Conservation (phyloP, 2,797 vertebrate species). For the Cetoscarus ocellatus region DNA sequence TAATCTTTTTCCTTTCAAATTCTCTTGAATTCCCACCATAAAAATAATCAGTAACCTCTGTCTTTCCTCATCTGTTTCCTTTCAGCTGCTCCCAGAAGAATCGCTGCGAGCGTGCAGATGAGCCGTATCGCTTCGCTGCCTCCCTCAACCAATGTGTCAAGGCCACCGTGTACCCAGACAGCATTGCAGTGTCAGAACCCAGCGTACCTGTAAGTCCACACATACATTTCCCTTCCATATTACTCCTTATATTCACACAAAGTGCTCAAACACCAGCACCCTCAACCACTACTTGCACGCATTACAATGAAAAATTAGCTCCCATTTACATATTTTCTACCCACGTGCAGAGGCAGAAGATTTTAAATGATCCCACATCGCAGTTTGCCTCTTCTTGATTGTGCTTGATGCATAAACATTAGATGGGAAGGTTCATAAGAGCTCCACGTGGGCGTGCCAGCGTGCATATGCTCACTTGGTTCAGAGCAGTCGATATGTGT, state of each 20-base stretch:
- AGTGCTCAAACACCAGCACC: slow-evolving; percentile 5
- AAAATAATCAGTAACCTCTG: background rate
- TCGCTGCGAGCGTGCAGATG: slow-evolving; percentile 90
- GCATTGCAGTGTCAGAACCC: slow-evolving; percentile 96
- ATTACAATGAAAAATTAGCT: slow-evolving; percentile 39
- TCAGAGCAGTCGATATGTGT: slow-evolving; percentile 63
- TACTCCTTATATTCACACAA: background rate
- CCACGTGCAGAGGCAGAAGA: slow-evolving; percentile 44
- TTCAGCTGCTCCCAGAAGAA: slow-evolving; percentile 94
- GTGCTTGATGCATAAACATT: slow-evolving; percentile 79
- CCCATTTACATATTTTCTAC: slow-evolving; percentile 46
- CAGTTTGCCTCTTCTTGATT: slow-evolving; percentile 61
- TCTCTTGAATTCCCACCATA: background rate
- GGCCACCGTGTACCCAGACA: slow-evolving; percentile 91
- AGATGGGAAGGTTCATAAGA: slow-evolving; percentile 68
- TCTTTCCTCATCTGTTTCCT: slow-evolving; percentile 2
- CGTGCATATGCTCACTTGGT: slow-evolving; percentile 75
- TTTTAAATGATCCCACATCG: slow-evolving; percentile 51
- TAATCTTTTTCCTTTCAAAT: background rate
- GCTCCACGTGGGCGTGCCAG: slow-evolving; percentile 70
- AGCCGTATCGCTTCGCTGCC: slow-evolving; percentile 93
- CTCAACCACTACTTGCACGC: slow-evolving; percentile 20
- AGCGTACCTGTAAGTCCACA: slow-evolving; percentile 88
- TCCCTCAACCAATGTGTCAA: slow-evolving; percentile 92
- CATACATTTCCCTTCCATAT: background rate